Base-by-base conservation (phyloP, 2,888 invertebrate genomes). In the Acleris literana region DNA sequence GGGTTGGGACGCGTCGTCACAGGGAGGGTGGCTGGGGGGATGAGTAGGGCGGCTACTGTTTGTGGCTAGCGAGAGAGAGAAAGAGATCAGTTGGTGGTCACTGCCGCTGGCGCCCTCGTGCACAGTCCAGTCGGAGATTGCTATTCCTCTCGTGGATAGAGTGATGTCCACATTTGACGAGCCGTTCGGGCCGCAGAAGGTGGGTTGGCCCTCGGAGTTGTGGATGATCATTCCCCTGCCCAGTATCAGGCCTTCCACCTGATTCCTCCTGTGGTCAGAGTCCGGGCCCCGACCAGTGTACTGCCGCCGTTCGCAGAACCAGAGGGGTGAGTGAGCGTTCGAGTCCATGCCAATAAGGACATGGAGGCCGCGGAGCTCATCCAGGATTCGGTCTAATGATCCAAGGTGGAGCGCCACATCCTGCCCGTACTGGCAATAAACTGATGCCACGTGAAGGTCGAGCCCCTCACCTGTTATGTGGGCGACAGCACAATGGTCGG, bases 91-190 rank as follows among this genome's bases (percentile, higher is more conserved):
- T 4, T 51, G 51, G 53, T 53, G 52, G 57, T 49, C 57, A 25
- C 56, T 55, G 18, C 5, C 54, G 13, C 57, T 22, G 13, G 11
- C 18, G 2, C 53, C 43, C 16, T 20, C n/a, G 3, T 63, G 66
- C 0, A 76, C 74, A 5, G 0, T 17, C 77, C 79, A 77, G 0
- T 68, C 56, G 0, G 5, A 0, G 0, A 72, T 60, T 0, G 4
- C 3, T 0, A 66, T 39, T 0, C 72, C 67, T 0, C 76, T 29
- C 0, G 73, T 72, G 0, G 69, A 13, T 0, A 78, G 7, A 0
- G 77, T 79, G 0, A 78, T 4, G 66, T 79, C 77, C 0, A 79
- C 69, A 46, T 77, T 78, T 0, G 77, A 74, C 25, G 65, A 56
- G 0, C 74, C 75, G 18, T 74, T 74, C 0, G 62, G 7, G 0